A percentile compares a stretch with the other conserved stretches of the same genome.
phyloP scores from a whole-genome alignment of 2,797 vertebrate genomes.

The Fistularia tabacaria region DNA sequence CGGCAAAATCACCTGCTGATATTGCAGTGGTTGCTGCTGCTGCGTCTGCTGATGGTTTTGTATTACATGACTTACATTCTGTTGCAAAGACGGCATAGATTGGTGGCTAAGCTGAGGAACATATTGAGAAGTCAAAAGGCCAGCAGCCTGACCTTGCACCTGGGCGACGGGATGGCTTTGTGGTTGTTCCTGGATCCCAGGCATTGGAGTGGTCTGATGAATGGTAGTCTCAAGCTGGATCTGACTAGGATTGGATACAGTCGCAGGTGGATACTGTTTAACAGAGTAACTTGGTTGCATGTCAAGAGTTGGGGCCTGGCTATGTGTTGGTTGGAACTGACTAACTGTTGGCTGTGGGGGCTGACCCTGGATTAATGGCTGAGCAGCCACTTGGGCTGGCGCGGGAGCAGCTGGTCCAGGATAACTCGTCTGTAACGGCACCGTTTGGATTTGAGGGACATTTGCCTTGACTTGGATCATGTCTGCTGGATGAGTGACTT shows the following conservation, averaged over 20 bases:
- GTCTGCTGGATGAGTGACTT: conserved; percentile 30
- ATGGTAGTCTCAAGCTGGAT: conserved; percentile 43
- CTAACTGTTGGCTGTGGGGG: conserved; percentile 28
- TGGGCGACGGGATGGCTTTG: conserved; percentile 42
- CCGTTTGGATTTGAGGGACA: conserved; percentile 37
- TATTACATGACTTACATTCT: conserved; percentile 50
- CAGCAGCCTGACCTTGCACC: conserved; percentile 41
- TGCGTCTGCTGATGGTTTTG: conserved; percentile 58
- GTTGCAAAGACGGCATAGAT: conserved; percentile 51
- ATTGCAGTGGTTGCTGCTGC: conserved; percentile 58
- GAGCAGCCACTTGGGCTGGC: conserved; percentile 49
- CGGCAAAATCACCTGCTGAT: conserved; percentile 65
- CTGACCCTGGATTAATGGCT: conserved; percentile 49
- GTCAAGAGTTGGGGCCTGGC: conserved; percentile 32
- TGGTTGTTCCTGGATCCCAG: conserved; percentile 48
- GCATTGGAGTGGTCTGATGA: conserved; percentile 48
- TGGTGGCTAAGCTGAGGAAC: conserved; percentile 57
- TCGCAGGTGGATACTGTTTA: conserved; percentile 34
- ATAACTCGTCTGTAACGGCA: conserved; percentile 57
- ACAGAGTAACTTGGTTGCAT: conserved; percentile 46
- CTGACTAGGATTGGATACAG: conserved; percentile 36
- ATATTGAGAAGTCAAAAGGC: conserved; percentile 55
- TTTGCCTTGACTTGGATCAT: conserved; percentile 52
- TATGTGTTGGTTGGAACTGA: conserved; percentile 38
- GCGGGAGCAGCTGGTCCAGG: conserved; percentile 42